Percentiles rank a stretch among this genome's conserved stretches.
phyloP scores from a whole-genome alignment of 92 coral and sea anemone genomes.

The Montipora capitata region DNA sequence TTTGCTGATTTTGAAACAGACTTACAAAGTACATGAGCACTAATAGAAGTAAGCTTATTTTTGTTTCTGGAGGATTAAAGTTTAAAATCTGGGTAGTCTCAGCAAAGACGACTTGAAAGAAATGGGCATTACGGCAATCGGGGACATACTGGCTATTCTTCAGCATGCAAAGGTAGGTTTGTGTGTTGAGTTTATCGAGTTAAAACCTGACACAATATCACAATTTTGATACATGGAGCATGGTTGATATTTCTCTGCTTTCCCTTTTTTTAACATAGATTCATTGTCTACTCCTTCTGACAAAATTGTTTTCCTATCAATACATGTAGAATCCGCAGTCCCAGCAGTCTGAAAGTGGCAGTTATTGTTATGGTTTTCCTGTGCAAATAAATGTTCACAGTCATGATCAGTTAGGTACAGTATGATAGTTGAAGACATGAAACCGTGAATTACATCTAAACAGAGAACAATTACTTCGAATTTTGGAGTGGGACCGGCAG shows the following conservation, averaged over 20 bases:
- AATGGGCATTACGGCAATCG: not conserved
- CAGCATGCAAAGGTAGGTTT: slow-evolving; percentile 8
- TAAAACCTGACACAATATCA: slow-evolving; percentile 4
- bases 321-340: not conserved
- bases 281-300: not conserved
- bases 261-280: not conserved
- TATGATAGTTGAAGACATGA: not conserved
- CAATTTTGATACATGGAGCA: slow-evolving; percentile 11
- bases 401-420: not conserved
- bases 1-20: not conserved
- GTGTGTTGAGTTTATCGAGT: slow-evolving; percentile 14
- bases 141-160: slow-evolving; percentile 2
- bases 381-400: not conserved
- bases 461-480: too few species aligned
- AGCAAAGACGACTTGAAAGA: not conserved
- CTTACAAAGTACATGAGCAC: not conserved
- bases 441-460: not conserved
- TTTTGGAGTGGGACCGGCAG: too few species aligned
- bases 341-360: not conserved
- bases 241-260: slow-evolving; percentile 11
- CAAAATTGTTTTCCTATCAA: not conserved
- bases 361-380: not conserved
- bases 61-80: slow-evolving; percentile 1
- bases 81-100: not conserved
- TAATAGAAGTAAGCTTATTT: slow-evolving; percentile 4